Evolutionary conservation across 2,113 vertebrate genomes (phyloP), one percentile per base, ranked within the genome.

Genomic region (Osmerus eperlanus): DNA sequence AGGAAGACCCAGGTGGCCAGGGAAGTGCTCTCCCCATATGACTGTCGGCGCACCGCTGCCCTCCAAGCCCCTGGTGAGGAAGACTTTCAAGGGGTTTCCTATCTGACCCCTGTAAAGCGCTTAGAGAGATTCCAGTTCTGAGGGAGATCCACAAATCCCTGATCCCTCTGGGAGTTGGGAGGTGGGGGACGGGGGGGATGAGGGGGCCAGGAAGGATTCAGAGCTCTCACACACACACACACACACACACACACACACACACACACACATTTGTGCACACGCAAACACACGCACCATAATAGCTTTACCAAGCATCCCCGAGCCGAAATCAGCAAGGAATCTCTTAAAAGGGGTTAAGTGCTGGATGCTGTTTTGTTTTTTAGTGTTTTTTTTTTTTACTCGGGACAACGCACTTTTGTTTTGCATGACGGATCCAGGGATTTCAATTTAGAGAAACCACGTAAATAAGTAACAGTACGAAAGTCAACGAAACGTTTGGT

Each of bases 61-160:
- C 67, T 85, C 68, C 73, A 52, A 60, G 70, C 73, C 78, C 68
- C 56, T 56, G 36, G 74, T 63, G 61, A 70, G 69, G 58, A 69
- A 81, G 63, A 61, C 68, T 65, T 80, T 70, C 61, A 66, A 67
- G 72, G 67, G 70, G 67, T 76, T 78, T 77, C 76, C 76, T 70
- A 74, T 75, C 69, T 79, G 79, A 85, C 52, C 54, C 51, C 60
- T 71, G 56, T 76, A 68, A 84, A 61, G 59, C 80, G 83, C 86
- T 88, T 80, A 87, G 55, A 19, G 60, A 73, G 64, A 71, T 76
- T 78, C 78, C 73, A 74, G 66, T 74, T 71, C 67, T 70, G 61
- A 67, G 80, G 73, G 73, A 76, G 67, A 73, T 65, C 18, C 70
- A 75, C 58, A 21, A 72, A 81, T 77, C 73, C 55, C 56, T 56